Evolutionary conservation across 2,113 vertebrate genomes (phyloP).

Genomic region (Gallinago media): DNA sequence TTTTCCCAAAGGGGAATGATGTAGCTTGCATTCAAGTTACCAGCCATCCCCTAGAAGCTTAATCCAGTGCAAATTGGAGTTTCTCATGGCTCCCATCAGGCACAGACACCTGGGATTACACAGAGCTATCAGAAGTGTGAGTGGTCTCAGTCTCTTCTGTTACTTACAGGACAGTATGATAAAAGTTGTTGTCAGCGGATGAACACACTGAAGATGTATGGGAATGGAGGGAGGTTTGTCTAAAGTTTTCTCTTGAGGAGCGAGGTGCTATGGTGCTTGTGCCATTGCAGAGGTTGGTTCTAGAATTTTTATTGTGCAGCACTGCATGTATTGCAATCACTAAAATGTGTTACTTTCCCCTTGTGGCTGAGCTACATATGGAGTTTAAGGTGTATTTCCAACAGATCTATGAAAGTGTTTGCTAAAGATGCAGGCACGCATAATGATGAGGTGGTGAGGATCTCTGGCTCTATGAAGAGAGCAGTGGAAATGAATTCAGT

Average conservation of each 20-base stretch:
- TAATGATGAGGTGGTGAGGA: neutral
- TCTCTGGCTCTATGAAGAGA: neutral
- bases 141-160: neutral
- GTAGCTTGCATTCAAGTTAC: neutral
- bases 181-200: neutral
- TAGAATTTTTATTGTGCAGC: neutral
- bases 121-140: neutral
- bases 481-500: neutral
- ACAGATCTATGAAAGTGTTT: neutral
- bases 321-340: neutral
- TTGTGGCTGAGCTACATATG: rapidly evolving
- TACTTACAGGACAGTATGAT: neutral
- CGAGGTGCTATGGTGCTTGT: rapidly evolving
- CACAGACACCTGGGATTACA: no score
- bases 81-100: neutral
- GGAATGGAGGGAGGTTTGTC: neutral
- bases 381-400: neutral
- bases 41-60: neutral
- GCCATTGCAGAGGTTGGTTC: neutral
- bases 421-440: neutral
- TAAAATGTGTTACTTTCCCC: neutral
- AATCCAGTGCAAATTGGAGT: neutral
- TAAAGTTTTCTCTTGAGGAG: neutral
- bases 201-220: neutral
- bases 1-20: neutral